Evolutionary conservation across 2,888 invertebrate species (phyloP), one percentile per base, ranked within the genome.

Genomic region (Meiosimyza decipiens): DNA sequence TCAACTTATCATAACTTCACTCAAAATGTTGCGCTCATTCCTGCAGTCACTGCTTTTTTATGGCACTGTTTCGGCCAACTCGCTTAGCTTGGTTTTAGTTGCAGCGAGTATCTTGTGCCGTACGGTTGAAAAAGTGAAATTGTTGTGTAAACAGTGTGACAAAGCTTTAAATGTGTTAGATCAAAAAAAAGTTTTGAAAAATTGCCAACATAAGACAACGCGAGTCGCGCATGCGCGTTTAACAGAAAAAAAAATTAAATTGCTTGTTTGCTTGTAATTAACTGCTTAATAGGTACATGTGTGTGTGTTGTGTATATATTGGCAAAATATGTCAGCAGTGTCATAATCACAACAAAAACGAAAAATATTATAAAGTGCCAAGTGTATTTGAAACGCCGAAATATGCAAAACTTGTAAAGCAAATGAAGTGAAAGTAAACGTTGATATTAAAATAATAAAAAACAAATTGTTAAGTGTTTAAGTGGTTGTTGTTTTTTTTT

Each of bases 261-360:
- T 57, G 57, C 28, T 57, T 28, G 57, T 57, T 18, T 18, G n/a
- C 28, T 57, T 57, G 57, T 54, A 18, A 54, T 13, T n/a, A 54
- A 54, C 16, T 54, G 15, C 16, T 11, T 15, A 54, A 54, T 6
- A 40, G 40, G 6, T 54, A 15, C 54, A 54, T 54, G 55, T 16
- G 57, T 12, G 57, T 9, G 57, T n/a, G 2, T 55, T 50, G 64
- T 15, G 5, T 12, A 28, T 47, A 13, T 60, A 15, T 12, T 51
- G 64, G 40, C n/a, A 65, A 65, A 16, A 52, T 51, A 65, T 70
- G 65, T 51, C 69, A 49, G 60, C 54, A 66, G 60, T 66, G 73
- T 66, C 67, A 73, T 63, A 55, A 71, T 16, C 18, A 55, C 47
- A 59, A 64, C 49, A 63, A 33, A 13, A 55, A 47, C 28, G 66